Base-by-base conservation (phyloP, 2,888 invertebrate genomes). In the Theristus sp. region DNA sequence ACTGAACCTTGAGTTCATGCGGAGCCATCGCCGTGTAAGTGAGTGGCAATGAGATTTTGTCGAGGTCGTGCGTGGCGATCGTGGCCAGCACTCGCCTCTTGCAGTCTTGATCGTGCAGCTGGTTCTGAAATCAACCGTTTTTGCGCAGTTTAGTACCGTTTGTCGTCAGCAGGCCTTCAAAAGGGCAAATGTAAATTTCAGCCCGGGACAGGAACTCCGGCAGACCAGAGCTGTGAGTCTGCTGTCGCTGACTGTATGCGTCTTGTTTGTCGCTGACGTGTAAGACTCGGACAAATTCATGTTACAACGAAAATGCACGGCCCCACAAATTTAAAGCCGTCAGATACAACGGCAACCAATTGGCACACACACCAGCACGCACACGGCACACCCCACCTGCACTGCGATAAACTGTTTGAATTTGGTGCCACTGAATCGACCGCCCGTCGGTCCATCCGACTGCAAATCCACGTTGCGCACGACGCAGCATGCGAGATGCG, bases 11-110 rank as follows among this genome's bases (percentile, higher is more conserved):
- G 1, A 87, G 75, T 17, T 79, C 75, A 1, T 77, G 73, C 0
- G 86, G 86, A 0, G 78, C 69, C 66, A 78, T 79, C 0, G 85
- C 84, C 60, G 84, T 84, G 75, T 85, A 87, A 31, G 70, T 65
- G 65, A 83, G 80, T 77, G 75, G 81, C 73, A 66, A 64, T 20
- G 79, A 75, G 62, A 87, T 75, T 69, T 82, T 81, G 52, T 76
- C 78, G 63, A 85, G 75, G 73, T 87, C 87, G 73, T 87, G 87
- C 0, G 87, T 87, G 1, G 87, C 87, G 62, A 87, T 84, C 0
- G 87, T 87, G 0, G 86, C 85, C 0, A 79, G 76, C 69, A 84
- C 84, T 66, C 87, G 78, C 70, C 85, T 86, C 60, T 84, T 83
- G 72, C 87, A 87, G 17, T 85, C 77, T 0, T 81, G 81, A 56